These are phyloP conservation scores for Dascillus cervinus DNA, from an alignment of 2,888 invertebrate species.

Conservation along the genomic window DNA sequence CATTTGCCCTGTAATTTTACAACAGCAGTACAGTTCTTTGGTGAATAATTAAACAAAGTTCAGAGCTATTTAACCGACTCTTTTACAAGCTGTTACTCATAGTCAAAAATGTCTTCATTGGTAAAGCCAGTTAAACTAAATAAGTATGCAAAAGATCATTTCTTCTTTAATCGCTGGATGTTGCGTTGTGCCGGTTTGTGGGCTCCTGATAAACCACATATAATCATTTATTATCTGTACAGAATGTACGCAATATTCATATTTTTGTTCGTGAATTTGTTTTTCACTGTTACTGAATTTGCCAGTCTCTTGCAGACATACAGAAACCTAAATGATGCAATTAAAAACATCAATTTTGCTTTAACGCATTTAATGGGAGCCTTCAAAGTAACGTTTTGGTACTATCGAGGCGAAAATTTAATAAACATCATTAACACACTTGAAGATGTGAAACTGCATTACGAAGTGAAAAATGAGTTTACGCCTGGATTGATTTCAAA, in stretches of 20 bases:
- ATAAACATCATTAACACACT: slow-evolving; percentile 24
- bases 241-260: slow-evolving; percentile 25
- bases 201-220: slow-evolving; percentile 24
- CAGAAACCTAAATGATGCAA: slow-evolving; percentile 25
- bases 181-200: slow-evolving; percentile 30
- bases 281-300: slow-evolving; percentile 31
- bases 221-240: slow-evolving; percentile 20
- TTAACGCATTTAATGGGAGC: slow-evolving; percentile 33
- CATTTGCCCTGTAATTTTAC: no score
- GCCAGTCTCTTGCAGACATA: slow-evolving; percentile 28
- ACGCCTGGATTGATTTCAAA: slow-evolving; percentile 22
- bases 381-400: slow-evolving; percentile 32
- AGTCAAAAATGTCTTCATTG: no score
- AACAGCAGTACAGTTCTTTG: no score
- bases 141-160: slow-evolving; percentile 27
- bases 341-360: slow-evolving; percentile 34
- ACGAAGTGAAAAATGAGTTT: slow-evolving; percentile 23
- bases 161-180: slow-evolving; percentile 30
- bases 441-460: slow-evolving; percentile 25
- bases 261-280: slow-evolving; percentile 30
- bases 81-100: no score
- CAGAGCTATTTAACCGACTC: no score
- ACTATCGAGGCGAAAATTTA: slow-evolving; percentile 21
- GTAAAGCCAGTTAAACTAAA: no score
- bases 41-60: no score